Base-by-base conservation (phyloP, 2,113 vertebrate genomes). In the Piprites chloris region DNA sequence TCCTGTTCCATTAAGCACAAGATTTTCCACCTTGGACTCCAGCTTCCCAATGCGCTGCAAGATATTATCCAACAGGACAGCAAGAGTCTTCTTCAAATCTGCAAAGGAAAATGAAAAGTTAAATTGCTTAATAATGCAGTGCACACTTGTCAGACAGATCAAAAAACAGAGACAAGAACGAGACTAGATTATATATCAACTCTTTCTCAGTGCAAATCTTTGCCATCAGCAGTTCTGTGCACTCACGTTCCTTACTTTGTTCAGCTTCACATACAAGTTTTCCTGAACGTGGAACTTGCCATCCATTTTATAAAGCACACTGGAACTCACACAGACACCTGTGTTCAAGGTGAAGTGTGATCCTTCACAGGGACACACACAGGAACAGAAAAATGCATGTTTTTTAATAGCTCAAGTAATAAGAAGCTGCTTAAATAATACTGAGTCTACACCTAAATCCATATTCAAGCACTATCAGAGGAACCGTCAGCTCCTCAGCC, bases 21-120 rank as follows among this genome's bases (percentile, higher is more conserved):
- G 98, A 97, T 98, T 99, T 83, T 99, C 99, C 97, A 99, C 99
- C 97, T 99, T 99, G 16, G 99, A 98, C 95, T 99, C 99, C 0
- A 99, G 97, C 97, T 99, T 99, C 76, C 99, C 99, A 72, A 99
- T 99, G 85, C 99, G 98, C 88, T 99, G 98, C 98, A 99, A 98
- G 97, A 99, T 99, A 97, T 99, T 99, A 96, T 99, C 99, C 97
- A 99, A 95, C 74, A 99, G 97, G 72, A 99, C 99, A 10, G 99
- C 99, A 9, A 99, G 98, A 2, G 99, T 99, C 97, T 99, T 99
- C 98, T 99, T 99, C 97, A 99, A 97, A 97, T 99, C 99, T 99
- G 96, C 33, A 97, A 56, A 61, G 59, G 49, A 74, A 95, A 96
- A 94, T 15, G 16, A 5, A 81, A 93, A 86, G 80, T 87, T 77